A percentile compares a stretch with the other conserved stretches of the same genome.
phyloP scores from a whole-genome alignment of 2,113 vertebrate genomes.

The Eulacestoma nigropectus region DNA sequence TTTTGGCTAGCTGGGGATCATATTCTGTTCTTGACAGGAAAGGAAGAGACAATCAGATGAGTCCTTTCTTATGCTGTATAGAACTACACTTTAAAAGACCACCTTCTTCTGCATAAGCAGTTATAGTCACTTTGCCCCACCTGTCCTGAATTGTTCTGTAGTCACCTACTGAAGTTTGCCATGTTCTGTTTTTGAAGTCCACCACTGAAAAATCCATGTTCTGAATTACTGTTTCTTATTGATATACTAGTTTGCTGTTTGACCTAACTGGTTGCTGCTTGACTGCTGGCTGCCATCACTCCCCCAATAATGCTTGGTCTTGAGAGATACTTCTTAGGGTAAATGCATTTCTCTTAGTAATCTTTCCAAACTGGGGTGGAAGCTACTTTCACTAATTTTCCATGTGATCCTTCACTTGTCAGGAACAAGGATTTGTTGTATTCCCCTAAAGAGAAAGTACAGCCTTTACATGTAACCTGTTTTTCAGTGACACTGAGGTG shows the following conservation, averaged over 20 bases:
- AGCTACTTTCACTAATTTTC: neutral
- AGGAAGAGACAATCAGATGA: neutral
- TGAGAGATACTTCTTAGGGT: neutral
- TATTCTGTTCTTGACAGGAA: neutral
- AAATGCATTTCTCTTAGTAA: neutral
- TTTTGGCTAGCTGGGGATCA: neutral
- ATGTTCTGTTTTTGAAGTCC: neutral
- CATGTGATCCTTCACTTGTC: neutral
- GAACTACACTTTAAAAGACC: neutral
- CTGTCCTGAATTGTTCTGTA: neutral
- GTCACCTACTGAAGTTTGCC: neutral
- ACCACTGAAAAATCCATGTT: neutral
- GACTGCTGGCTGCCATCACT: neutral
- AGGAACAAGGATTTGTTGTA: neutral
- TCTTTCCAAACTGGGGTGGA: neutral
- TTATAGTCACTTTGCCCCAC: neutral
- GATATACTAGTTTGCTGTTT: neutral
- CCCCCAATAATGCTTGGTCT: neutral
- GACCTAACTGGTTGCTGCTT: neutral
- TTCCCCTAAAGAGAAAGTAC: neutral
- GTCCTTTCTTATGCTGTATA: neutral
- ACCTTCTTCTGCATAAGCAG: neutral
- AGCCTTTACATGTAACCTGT: neutral
- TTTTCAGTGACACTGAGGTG: neutral
- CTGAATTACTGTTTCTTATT: neutral